Evolutionary conservation across 2,888 invertebrate genomes (phyloP), one percentile per base, ranked within the genome.

Genomic region (Harpalus rufipes): DNA sequence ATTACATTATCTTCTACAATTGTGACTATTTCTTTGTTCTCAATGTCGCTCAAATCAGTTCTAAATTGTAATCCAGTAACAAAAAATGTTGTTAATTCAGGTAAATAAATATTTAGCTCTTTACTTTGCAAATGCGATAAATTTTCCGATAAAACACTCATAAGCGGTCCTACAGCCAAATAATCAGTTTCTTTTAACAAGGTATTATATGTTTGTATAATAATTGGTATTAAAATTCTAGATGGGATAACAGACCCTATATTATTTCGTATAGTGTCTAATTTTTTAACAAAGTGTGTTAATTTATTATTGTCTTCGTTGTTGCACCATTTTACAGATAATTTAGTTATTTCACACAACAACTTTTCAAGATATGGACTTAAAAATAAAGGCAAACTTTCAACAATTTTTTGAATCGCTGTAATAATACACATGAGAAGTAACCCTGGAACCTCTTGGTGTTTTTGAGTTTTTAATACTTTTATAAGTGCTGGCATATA

Each of bases 301-400:
- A 93, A 90, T 89, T 93, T 93, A 74, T 91, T 91, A 76, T 89
- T 88, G 65, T 91, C 91, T 12, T 91, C 91, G 84, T 93, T 92
- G 51, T 91, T 91, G 18, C 90, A 90, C 92, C 93, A 93, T 88
- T 92, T 93, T 0, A 92, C 92, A 1, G 92, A 88, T 51, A 96
- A 90, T 84, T 93, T 92, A 0, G 94, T 93, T 59, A 96, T 90
- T 87, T 95, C 94, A 7, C 92, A 92, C 0, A 97, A 89, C 44
- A 97, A 92, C 87, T 95, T 94, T 87, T 94, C 94, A 44, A 98
- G 91, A 90, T 97, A 97, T 0, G 97, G 96, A 86, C 97, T 97
- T 86, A 98, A 90, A 90, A 98, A 98, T 58, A 96, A 92, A 0
- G 97, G 95, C 61, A 98, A 90, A 32, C 95, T 95, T 89, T 96